Percentiles rank a stretch among this genome's conserved stretches.
Conservation (phyloP, 2,888 invertebrate genomes). For the Heteromurus nitidus region DNA sequence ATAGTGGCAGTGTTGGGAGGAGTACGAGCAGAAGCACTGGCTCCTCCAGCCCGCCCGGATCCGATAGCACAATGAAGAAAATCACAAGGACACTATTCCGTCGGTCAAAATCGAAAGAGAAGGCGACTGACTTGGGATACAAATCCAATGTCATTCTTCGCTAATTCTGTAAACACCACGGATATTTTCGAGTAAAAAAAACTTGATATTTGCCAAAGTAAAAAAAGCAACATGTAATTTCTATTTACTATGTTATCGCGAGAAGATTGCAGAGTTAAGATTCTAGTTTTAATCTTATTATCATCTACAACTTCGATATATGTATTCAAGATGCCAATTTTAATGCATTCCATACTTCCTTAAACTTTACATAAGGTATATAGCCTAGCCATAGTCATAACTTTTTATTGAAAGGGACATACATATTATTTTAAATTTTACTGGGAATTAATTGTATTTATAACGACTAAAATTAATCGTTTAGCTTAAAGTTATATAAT, state of each 20-base stretch:
- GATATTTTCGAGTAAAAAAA: background rate
- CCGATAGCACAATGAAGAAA: constrained; percentile 70
- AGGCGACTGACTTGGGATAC: constrained; percentile 64
- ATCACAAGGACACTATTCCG: constrained; percentile 70
- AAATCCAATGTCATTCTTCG: constrained; percentile 70
- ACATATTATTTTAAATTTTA: background rate
- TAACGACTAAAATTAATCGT: background rate
- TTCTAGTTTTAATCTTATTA: background rate
- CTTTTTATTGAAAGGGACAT: background rate
- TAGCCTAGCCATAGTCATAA: too few species aligned
- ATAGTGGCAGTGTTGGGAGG: constrained; percentile 72
- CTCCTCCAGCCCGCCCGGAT: constrained; percentile 66
- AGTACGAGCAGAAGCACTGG: constrained; percentile 67
- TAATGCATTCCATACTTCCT: background rate
- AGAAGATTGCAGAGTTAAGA: background rate
- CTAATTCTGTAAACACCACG: constrained; percentile 24
- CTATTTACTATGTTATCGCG: background rate
- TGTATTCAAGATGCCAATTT: background rate
- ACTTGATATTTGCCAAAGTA: constrained; percentile 34
- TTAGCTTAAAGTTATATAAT: background rate
- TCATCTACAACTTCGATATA: background rate
- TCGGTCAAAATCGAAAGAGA: constrained; percentile 71
- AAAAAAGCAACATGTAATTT: background rate
- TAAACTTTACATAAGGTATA: background rate
- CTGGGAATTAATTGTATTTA: background rate